A percentile compares a stretch with the other conserved stretches of the same genome.
phyloP scores from a whole-genome alignment of 1,140 invertebrate genomes.

The Drosophila eugracilis region DNA sequence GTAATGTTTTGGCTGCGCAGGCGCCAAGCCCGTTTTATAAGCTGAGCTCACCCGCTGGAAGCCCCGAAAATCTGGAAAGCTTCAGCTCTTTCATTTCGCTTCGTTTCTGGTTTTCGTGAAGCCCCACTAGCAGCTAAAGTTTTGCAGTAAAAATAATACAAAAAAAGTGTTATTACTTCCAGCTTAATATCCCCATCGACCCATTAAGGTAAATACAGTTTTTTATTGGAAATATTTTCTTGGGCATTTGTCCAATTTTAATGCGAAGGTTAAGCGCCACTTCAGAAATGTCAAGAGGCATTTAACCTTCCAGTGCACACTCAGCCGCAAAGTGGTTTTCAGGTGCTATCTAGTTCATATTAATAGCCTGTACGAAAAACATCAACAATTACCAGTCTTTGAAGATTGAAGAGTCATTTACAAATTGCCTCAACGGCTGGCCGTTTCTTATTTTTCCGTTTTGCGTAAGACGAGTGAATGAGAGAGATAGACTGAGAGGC shows the following conservation, averaged over 20 bases:
- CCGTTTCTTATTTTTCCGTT: conserved; percentile 31
- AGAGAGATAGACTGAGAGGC: conserved; percentile 14
- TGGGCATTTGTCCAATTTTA: conserved; percentile 67
- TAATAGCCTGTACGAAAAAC: conserved; percentile 64
- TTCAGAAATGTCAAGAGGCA: conserved; percentile 77
- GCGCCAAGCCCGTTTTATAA: conserved; percentile 73
- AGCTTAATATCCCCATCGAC: conserved; percentile 48
- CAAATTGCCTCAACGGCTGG: conserved; percentile 61
- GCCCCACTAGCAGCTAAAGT: neutral
- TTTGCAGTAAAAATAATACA: conserved; percentile 12
- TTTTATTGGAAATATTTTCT: conserved; percentile 68
- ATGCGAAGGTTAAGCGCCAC: conserved; percentile 68
- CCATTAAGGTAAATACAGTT: conserved; percentile 51
- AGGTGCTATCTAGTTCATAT: conserved; percentile 76
- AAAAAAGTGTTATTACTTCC: conserved; percentile 33
- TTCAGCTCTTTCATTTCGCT: conserved; percentile 54
- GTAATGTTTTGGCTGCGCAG: conserved; percentile 75
- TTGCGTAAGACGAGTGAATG: conserved; percentile 59
- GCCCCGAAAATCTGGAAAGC: conserved; percentile 65
- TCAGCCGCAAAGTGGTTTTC: conserved; percentile 60
- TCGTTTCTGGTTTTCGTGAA: conserved; percentile 63
- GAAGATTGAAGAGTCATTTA: conserved; percentile 58
- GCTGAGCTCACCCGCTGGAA: conserved; percentile 69
- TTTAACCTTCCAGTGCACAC: conserved; percentile 73
- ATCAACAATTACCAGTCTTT: conserved; percentile 67